Evolutionary conservation across 1,140 invertebrate genomes (phyloP).

Genomic region (Vanessa atalanta): DNA sequence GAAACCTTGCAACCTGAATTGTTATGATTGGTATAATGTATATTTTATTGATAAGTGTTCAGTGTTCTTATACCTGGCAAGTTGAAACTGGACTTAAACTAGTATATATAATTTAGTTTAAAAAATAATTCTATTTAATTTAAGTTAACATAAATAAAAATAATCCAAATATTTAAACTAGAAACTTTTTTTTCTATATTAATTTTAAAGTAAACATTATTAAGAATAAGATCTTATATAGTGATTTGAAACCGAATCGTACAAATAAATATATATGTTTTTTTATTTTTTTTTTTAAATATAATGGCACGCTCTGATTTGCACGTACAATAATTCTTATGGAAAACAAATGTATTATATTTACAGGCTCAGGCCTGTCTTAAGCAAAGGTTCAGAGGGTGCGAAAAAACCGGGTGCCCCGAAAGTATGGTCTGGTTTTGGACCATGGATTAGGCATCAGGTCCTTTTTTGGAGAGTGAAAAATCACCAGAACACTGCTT

Average conservation of each 20-base stretch:
- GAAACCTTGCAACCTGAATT: no score
- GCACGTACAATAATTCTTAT: background rate
- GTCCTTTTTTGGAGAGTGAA: no score
- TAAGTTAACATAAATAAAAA: conserved; percentile 8
- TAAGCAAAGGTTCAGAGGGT: no score
- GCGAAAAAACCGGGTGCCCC: no score
- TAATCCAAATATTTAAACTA: background rate
- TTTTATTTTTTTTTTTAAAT: background rate
- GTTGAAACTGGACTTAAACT: conserved; percentile 21
- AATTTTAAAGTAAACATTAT: background rate
- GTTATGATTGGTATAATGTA: no score
- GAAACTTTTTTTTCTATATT: background rate
- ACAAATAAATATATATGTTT: background rate
- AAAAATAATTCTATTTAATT: conserved; percentile 13
- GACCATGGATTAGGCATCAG: no score
- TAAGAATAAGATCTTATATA: background rate
- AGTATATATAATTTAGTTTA: conserved; percentile 12
- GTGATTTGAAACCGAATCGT: background rate
- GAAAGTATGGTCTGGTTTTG: no score
- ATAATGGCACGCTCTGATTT: background rate
- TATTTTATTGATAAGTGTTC: background rate
- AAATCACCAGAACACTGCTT: no score
- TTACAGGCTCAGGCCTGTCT: no score
- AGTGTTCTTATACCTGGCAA: conserved; percentile 22
- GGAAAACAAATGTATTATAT: no score